Percentiles rank a stretch among this genome's conserved stretches.
phyloP scores from a whole-genome alignment of 2,113 vertebrate species.

The Poeciliopsis retropinna region DNA sequence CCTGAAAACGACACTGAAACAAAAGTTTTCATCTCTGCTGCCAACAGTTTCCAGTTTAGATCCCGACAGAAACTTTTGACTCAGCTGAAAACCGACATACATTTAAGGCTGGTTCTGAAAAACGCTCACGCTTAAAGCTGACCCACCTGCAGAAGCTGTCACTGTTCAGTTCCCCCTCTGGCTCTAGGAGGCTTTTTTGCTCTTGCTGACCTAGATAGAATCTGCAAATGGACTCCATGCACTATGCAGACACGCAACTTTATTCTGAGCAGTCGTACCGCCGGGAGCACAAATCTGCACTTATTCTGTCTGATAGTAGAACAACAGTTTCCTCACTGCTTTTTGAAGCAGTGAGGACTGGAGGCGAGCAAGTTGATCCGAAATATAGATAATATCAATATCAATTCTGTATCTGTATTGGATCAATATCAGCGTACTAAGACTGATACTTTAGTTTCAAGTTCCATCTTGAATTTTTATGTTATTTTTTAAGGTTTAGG shows the following conservation, averaged over 20 bases:
- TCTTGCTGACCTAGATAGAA: conserved; percentile 58
- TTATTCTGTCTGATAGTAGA: conserved; percentile 42
- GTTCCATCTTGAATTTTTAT: too few species aligned
- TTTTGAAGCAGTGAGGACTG: not conserved
- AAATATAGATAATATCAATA: too few species aligned
- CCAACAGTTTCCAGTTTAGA: not conserved
- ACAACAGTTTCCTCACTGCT: conserved; percentile 29
- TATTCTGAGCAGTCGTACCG: conserved; percentile 26
- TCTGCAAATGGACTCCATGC: conserved; percentile 21
- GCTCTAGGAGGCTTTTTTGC: conserved; percentile 27
- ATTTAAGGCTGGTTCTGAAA: not conserved
- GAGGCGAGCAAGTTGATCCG: too few species aligned
- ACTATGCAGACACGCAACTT: conserved; percentile 27
- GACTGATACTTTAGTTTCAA: too few species aligned
- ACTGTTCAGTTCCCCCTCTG: conserved; percentile 6
- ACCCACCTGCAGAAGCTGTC: not conserved
- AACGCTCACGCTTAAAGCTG: not conserved
- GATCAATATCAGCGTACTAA: too few species aligned
- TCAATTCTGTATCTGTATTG: too few species aligned
- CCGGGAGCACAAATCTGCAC: conserved; percentile 32
- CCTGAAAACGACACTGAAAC: not conserved
- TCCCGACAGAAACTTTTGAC: not conserved
- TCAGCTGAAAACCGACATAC: not conserved
- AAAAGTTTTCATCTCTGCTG: not conserved
- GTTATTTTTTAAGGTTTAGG: too few species aligned